Evolutionary conservation across 2,888 invertebrate genomes (phyloP).

Genomic region (Capitulum mitella): DNA sequence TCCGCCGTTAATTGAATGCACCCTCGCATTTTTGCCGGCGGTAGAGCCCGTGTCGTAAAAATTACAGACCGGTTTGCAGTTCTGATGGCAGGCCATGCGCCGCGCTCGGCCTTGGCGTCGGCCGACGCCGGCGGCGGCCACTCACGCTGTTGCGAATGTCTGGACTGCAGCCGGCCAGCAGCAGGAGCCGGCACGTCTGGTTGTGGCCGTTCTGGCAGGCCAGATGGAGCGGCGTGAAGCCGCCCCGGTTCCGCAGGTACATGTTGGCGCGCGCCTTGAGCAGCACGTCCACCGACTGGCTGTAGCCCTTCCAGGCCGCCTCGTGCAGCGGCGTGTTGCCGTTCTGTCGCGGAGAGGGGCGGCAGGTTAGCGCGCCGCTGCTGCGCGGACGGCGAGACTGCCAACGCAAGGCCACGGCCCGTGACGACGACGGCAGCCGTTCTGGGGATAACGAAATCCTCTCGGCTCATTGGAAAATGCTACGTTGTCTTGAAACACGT

Average conservation of each 20-base stretch:
- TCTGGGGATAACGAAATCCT: too few species aligned
- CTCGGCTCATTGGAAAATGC: too few species aligned
- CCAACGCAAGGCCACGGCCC: too few species aligned
- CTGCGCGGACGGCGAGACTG: too few species aligned
- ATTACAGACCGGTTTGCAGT: not conserved
- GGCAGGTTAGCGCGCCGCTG: too few species aligned
- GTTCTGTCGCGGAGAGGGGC: slow-evolving; percentile 53
- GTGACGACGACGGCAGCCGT: too few species aligned
- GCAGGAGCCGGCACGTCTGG: slow-evolving; percentile 79
- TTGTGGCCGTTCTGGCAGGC: slow-evolving; percentile 96
- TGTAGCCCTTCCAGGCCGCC: slow-evolving; percentile 90
- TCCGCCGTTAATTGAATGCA: slow-evolving; percentile 9
- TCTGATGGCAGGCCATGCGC: not conserved
- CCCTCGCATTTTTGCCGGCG: slow-evolving; percentile 9
- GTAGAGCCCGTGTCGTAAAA: not conserved
- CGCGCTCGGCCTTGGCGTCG: not conserved
- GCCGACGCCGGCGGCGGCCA: slow-evolving; percentile 31
- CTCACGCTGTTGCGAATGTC: slow-evolving; percentile 83
- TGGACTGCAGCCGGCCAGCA: slow-evolving; percentile 77
- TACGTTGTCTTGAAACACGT: too few species aligned
- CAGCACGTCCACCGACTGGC: slow-evolving; percentile 68
- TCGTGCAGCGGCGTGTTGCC: slow-evolving; percentile 92
- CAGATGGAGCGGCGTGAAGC: slow-evolving; percentile 88
- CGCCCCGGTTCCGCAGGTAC: slow-evolving; percentile 67
- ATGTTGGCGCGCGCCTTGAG: slow-evolving; percentile 52